Evolutionary conservation across 2,888 invertebrate genomes (phyloP).

Genomic region (Lithosia quadra): DNA sequence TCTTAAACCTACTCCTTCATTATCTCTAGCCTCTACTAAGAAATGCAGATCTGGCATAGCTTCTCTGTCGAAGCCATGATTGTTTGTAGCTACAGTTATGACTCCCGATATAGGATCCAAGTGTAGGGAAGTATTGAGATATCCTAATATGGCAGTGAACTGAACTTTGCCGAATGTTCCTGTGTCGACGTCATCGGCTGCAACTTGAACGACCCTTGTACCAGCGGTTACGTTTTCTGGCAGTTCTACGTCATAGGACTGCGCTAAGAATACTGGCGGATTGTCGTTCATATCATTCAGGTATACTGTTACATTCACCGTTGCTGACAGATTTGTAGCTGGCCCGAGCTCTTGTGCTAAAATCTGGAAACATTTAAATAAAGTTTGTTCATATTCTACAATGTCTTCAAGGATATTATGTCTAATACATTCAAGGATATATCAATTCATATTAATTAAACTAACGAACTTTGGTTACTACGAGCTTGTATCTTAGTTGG

Average conservation of each 20-base stretch:
- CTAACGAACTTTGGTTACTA: too few species aligned
- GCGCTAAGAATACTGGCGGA: conserved; percentile 91
- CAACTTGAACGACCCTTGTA: conserved; percentile 90
- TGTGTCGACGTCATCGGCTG: conserved; percentile 94
- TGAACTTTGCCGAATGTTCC: conserved; percentile 92
- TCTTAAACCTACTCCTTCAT: conserved; percentile 92
- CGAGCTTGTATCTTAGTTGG: too few species aligned
- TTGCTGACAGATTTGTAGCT: conserved; percentile 90
- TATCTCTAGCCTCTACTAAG: conserved; percentile 95
- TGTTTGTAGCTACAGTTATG: conserved; percentile 92
- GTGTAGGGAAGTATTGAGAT: conserved; percentile 91
- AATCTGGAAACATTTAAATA: conserved; percentile 87
- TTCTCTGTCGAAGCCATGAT: conserved; percentile 94
- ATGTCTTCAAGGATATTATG: too few species aligned
- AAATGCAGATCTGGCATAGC: conserved; percentile 91
- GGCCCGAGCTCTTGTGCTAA: conserved; percentile 94
- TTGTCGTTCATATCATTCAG: conserved; percentile 96
- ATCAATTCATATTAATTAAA: too few species aligned
- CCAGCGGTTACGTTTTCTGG: conserved; percentile 94
- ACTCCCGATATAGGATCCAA: conserved; percentile 93
- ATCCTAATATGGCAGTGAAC: conserved; percentile 92
- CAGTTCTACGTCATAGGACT: conserved; percentile 91
- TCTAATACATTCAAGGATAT: too few species aligned
- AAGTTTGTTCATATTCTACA: not conserved
- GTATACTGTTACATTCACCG: conserved; percentile 92